phyloP scores from a whole-genome alignment of 2,888 invertebrate genomes.

The Troides helena region DNA sequence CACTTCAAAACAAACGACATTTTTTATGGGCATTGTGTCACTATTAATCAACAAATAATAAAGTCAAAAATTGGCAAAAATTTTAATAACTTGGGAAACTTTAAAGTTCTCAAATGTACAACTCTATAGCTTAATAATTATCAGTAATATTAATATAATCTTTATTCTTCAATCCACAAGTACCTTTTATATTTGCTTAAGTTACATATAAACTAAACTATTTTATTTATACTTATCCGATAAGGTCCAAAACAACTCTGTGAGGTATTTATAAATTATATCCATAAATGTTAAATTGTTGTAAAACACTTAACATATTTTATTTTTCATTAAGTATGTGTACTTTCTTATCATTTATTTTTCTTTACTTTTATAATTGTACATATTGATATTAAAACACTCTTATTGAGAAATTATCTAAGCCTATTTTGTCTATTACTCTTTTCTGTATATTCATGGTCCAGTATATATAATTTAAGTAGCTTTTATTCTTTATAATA shows the following conservation, averaged over 20 bases:
- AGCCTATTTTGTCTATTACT: neutral
- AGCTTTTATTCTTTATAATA: conserved; percentile 40
- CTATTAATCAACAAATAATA: too few species aligned
- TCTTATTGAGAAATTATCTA: neutral
- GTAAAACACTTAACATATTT: neutral
- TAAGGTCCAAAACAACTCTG: too few species aligned
- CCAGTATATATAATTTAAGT: neutral
- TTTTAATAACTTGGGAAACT: too few species aligned
- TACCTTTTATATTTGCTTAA: neutral
- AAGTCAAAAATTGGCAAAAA: too few species aligned
- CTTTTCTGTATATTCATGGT: neutral
- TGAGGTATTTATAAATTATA: too few species aligned
- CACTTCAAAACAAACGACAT: too few species aligned
- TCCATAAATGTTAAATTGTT: too few species aligned
- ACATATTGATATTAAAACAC: neutral
- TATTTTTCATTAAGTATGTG: neutral
- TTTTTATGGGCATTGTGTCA: too few species aligned
- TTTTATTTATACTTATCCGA: neutral
- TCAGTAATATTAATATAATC: neutral
- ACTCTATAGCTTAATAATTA: neutral
- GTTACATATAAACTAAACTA: neutral
- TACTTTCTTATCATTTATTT: neutral
- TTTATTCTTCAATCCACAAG: neutral
- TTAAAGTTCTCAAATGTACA: too few species aligned
- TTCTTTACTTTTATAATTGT: neutral